Conservation (phyloP, 64 coral and sea anemone species). For the Montipora efflorescens region DNA sequence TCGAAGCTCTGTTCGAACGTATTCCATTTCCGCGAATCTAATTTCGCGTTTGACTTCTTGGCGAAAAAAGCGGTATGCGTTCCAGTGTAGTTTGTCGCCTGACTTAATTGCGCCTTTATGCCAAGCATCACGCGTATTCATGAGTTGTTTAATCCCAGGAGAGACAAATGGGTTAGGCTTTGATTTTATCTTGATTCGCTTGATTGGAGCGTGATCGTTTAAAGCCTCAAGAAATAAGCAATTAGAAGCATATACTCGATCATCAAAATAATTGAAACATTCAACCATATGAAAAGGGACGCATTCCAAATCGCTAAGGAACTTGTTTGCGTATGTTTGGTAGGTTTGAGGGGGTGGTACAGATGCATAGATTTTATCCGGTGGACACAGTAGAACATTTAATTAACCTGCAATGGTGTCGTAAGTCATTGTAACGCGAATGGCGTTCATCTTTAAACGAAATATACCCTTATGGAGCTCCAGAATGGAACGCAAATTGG, state of each 20-base stretch:
- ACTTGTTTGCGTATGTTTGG: not conserved
- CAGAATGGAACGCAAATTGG: too few relatives aligned
- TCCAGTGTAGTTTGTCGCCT: constrained; percentile 69
- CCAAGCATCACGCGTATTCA: constrained; percentile 59
- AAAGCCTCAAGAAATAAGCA: constrained; percentile 62
- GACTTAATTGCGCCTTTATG: constrained; percentile 61
- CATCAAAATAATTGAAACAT: constrained; percentile 63
- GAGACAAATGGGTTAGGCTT: constrained; percentile 43
- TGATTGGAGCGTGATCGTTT: constrained; percentile 66
- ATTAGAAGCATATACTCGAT: constrained; percentile 77
- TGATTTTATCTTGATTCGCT: constrained; percentile 67
- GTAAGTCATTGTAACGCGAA: too few relatives aligned
- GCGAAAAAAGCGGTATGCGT: constrained; percentile 63
- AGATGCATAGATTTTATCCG: too few relatives aligned
- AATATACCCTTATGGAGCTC: too few relatives aligned
- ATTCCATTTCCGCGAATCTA: constrained; percentile 50
- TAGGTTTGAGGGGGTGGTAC: too few relatives aligned
- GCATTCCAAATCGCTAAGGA: constrained; percentile 45
- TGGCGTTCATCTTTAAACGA: too few relatives aligned
- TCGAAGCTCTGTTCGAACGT: constrained; percentile 48
- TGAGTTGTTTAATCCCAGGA: constrained; percentile 55
- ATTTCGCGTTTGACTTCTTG: constrained; percentile 78
- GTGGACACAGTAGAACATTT: too few relatives aligned
- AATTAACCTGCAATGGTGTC: too few relatives aligned
- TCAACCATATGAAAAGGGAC: constrained; percentile 69